Evolutionary conservation across 30 jellyfish, hydroid and myxozoan species (phyloP).

Genomic region (Aurelia aurita complex sp. Pacific): DNA sequence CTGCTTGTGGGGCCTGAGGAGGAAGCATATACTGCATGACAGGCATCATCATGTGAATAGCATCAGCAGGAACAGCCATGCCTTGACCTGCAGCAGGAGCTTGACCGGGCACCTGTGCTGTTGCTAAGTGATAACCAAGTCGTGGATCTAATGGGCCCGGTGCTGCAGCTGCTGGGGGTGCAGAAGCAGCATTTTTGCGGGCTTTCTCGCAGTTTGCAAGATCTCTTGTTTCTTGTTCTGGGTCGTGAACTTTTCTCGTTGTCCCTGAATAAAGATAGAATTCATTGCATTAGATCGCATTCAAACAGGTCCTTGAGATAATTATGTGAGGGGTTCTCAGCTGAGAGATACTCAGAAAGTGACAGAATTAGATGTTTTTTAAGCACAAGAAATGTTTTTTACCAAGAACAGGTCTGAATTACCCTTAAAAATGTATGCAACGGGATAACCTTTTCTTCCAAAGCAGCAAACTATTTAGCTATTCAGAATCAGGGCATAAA

Average conservation of each 20-base stretch:
- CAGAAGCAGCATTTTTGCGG: slow-evolving; percentile 72
- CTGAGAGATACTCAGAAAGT: too few relatives aligned
- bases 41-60: slow-evolving; percentile 20
- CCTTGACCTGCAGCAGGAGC: slow-evolving; percentile 49
- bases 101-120: slow-evolving; percentile 86
- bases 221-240: slow-evolving; percentile 64
- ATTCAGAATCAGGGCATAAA: too few relatives aligned
- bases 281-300: too few relatives aligned
- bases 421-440: too few relatives aligned
- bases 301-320: too few relatives aligned
- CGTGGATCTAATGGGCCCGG: slow-evolving; percentile 91
- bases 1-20: slow-evolving; percentile 1
- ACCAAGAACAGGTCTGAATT: too few relatives aligned
- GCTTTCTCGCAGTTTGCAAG: slow-evolving; percentile 84
- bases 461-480: too few relatives aligned
- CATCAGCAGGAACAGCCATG: slow-evolving; percentile 9
- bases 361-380: too few relatives aligned
- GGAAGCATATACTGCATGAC: not conserved
- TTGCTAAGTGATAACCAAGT: slow-evolving; percentile 86
- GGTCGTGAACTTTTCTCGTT: slow-evolving; percentile 71
- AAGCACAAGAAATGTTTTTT: too few relatives aligned
- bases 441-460: too few relatives aligned
- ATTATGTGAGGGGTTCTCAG: too few relatives aligned
- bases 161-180: slow-evolving; percentile 91
- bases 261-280: slow-evolving; percentile 53